Conservation (phyloP, 1,140 invertebrate genomes). For the Hyphantria cunea region DNA sequence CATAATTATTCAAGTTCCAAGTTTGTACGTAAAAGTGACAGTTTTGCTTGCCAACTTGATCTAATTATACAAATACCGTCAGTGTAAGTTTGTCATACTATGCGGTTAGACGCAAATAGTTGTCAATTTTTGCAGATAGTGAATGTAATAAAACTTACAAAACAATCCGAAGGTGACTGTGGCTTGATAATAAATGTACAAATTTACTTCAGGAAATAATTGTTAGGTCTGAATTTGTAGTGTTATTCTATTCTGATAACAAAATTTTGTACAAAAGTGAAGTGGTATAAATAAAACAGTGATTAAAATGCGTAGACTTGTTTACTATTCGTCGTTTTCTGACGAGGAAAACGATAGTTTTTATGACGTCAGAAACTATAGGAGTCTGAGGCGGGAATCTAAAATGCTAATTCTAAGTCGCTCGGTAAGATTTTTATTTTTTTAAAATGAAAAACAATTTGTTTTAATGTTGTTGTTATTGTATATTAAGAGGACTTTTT, state of each 20-base stretch:
- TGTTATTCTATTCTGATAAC: too few relatives aligned
- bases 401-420: slow-evolving; percentile 60
- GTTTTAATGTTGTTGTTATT: too few relatives aligned
- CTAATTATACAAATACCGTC: background rate
- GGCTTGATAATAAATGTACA: too few relatives aligned
- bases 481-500: too few relatives aligned
- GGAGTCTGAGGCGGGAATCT: slow-evolving; percentile 51
- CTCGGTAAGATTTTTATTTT: slow-evolving; percentile 46
- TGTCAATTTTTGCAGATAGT: background rate
- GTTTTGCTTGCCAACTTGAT: background rate
- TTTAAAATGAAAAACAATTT: too few relatives aligned
- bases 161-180: too few relatives aligned
- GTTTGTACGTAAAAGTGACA: background rate
- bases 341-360: slow-evolving; percentile 50
- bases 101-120: slow-evolving; percentile 1
- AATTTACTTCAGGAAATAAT: too few relatives aligned
- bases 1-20: background rate
- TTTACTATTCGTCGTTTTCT: slow-evolving; percentile 36
- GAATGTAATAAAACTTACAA: background rate
- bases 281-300: slow-evolving; percentile 15
- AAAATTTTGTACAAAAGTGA: background rate
- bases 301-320: slow-evolving; percentile 52
- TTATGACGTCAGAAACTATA: slow-evolving; percentile 43
- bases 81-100: background rate
- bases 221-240: too few relatives aligned